Percentiles rank a stretch among this genome's conserved stretches.
phyloP scores from a whole-genome alignment of 2,797 vertebrate species.

The Capromys pilorides region DNA sequence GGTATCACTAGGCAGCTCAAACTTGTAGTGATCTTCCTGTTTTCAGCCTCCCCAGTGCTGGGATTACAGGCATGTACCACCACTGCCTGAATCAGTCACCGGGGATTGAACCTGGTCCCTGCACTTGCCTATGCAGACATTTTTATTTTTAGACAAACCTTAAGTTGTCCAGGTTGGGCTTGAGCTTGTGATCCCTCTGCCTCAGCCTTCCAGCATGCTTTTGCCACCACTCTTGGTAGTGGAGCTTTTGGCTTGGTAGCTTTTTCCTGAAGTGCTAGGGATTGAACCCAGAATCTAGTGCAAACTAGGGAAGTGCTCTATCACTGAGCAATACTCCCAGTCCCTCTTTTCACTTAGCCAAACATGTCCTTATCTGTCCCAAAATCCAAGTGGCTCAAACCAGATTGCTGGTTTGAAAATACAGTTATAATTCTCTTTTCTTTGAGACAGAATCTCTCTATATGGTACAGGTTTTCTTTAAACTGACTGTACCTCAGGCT shows the following conservation, averaged over 20 bases:
- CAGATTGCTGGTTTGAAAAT: slow-evolving; percentile 22
- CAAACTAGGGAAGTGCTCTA: not conserved
- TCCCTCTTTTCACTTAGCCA: not conserved
- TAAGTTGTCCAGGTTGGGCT: too few relatives aligned
- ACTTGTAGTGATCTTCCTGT: not conserved
- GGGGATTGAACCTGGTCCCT: too few relatives aligned
- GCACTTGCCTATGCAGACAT: too few relatives aligned
- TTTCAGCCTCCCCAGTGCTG: not conserved
- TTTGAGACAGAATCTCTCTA: not conserved
- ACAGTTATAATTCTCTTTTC: not conserved
- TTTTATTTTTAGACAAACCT: too few relatives aligned
- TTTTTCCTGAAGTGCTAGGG: not conserved
- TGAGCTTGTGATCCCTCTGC: too few relatives aligned
- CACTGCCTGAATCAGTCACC: not conserved
- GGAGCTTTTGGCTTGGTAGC: too few relatives aligned
- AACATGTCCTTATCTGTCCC: not conserved
- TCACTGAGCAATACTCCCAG: not conserved
- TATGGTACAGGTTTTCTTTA: not conserved
- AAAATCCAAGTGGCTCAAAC: slow-evolving; percentile 23
- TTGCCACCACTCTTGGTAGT: too few relatives aligned
- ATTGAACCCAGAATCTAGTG: not conserved
- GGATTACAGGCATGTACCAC: not conserved
- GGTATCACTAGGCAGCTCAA: not conserved
- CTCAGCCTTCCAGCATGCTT: too few relatives aligned
- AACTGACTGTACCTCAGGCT: not conserved